A percentile compares a stretch with the other conserved stretches of the same genome.
These are phyloP conservation scores for Nothocercus julius DNA, from an alignment of 2,113 vertebrate species.

Conservation along the genomic window DNA sequence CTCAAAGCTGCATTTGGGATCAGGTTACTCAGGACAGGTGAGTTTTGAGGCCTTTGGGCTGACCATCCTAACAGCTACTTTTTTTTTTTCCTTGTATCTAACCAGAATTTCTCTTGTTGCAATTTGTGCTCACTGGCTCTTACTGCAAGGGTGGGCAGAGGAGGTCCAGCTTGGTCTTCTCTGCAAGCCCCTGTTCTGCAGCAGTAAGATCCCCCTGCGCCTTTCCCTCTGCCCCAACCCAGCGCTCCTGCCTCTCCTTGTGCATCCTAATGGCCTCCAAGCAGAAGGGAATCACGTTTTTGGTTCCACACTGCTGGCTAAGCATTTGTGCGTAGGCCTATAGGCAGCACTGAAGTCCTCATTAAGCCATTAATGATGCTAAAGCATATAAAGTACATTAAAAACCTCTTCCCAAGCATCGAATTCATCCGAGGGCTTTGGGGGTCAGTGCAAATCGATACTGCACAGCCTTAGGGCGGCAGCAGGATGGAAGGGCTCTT, in stretches of 20 bases:
- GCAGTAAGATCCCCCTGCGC: background rate
- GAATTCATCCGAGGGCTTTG: background rate
- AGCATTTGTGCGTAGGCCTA: background rate
- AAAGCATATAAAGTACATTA: slow-evolving; percentile 19
- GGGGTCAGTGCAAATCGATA: background rate
- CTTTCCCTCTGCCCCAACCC: background rate
- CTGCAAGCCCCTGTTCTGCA: background rate
- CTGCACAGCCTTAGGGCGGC: background rate
- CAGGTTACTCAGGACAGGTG: background rate
- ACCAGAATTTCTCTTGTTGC: background rate
- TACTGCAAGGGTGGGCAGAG: background rate
- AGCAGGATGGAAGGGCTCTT: background rate
- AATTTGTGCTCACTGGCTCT: background rate
- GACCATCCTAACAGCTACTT: background rate
- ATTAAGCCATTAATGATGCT: background rate
- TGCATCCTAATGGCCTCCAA: background rate
- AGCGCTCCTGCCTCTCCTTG: background rate
- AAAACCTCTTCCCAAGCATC: background rate
- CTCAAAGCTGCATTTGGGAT: background rate
- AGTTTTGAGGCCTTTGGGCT: background rate
- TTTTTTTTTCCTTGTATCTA: background rate
- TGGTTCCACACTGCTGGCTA: background rate
- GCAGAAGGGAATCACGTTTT: background rate
- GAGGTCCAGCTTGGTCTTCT: background rate
- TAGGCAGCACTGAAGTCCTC: background rate